Conservation (phyloP, 2,113 vertebrate genomes). For the Perca schrenkii region DNA sequence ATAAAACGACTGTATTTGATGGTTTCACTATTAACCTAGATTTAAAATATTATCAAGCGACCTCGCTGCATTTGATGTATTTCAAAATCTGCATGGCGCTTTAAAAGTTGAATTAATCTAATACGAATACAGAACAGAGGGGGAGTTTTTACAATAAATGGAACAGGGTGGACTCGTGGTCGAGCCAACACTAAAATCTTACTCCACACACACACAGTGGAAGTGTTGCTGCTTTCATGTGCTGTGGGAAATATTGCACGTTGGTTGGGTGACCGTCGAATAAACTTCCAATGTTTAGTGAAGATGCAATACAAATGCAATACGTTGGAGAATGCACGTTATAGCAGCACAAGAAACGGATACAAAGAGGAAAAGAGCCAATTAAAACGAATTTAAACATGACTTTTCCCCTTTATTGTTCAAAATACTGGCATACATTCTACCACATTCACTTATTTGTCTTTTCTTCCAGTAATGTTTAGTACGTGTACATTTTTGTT, state of each 20-base stretch:
- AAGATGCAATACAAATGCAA: no score
- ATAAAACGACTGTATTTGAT: not conserved
- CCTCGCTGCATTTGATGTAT: not conserved
- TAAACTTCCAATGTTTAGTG: not conserved
- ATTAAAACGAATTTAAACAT: not conserved
- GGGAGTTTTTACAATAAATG: slow-evolving; percentile 59
- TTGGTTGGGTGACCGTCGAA: not conserved
- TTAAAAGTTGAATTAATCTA: not conserved
- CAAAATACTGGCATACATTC: not conserved
- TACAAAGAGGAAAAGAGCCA: not conserved
- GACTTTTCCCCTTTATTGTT: not conserved
- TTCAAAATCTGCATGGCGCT: not conserved
- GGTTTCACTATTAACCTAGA: not conserved
- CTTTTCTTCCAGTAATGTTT: not conserved
- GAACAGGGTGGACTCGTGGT: slow-evolving; percentile 55
- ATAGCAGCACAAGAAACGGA: not conserved
- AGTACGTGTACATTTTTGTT: not conserved
- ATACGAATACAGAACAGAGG: slow-evolving; percentile 11
- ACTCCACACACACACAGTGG: slow-evolving; percentile 53
- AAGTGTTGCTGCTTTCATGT: slow-evolving; percentile 49
- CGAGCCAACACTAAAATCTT: slow-evolving; percentile 71
- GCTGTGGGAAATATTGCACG: not conserved
- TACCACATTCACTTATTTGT: not conserved
- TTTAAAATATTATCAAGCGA: not conserved
- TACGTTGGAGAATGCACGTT: no score